A percentile compares a stretch with the other conserved stretches of the same genome.
Conservation (phyloP, 2,113 vertebrate species). For the Oceanodroma tethys region DNA sequence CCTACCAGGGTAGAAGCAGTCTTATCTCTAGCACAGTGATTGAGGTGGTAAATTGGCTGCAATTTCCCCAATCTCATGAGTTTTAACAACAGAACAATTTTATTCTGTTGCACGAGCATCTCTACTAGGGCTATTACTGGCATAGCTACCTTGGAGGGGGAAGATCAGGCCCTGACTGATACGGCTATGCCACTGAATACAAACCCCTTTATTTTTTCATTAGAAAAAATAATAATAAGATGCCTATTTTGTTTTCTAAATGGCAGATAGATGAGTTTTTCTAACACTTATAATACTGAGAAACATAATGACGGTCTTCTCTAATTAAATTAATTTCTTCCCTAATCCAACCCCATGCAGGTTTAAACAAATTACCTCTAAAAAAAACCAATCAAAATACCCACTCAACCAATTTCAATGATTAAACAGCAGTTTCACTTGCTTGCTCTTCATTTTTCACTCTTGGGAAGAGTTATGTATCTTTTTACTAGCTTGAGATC, state of each 20-base stretch:
- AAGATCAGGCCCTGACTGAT: background rate
- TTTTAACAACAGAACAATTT: background rate
- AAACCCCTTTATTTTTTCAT: background rate
- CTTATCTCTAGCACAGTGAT: background rate
- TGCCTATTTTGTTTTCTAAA: background rate
- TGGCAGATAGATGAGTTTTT: background rate
- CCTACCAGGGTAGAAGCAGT: too few relatives aligned
- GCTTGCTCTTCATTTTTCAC: background rate
- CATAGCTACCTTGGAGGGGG: background rate
- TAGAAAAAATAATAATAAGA: background rate
- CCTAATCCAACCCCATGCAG: background rate
- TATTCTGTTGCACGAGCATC: background rate
- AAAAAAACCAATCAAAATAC: background rate
- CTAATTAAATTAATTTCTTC: background rate
- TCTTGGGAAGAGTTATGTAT: background rate
- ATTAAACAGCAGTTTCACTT: background rate
- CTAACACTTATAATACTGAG: background rate
- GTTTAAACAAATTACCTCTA: background rate
- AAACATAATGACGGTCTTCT: background rate
- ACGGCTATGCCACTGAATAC: accelerated
- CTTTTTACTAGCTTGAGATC: background rate
- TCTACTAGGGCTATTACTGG: background rate
- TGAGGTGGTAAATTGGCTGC: background rate
- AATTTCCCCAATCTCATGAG: background rate
- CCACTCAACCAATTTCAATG: background rate